Conservation (phyloP, 2,113 vertebrate species). For the Corythoichthys haematopterus region DNA sequence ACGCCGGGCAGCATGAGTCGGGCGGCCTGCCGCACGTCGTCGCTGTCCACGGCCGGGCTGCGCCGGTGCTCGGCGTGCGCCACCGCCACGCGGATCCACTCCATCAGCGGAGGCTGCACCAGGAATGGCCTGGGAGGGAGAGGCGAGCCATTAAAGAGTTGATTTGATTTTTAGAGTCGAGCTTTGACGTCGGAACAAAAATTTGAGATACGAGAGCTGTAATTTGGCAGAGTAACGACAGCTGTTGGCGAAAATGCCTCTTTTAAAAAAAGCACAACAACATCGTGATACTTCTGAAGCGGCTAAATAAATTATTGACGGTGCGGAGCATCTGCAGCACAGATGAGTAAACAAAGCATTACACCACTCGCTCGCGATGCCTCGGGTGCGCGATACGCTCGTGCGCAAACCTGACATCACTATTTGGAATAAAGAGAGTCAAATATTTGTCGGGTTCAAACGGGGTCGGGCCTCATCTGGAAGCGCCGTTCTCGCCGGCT, state of each 20-base stretch:
- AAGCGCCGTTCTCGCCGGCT: not conserved
- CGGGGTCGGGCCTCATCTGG: not conserved
- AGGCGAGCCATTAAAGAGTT: too few relatives aligned
- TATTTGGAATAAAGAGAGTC: too few relatives aligned
- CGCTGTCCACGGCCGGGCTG: constrained; percentile 96
- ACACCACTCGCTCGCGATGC: too few relatives aligned
- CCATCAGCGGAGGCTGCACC: constrained; percentile 94
- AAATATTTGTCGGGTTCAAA: not conserved
- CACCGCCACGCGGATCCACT: constrained; percentile 95
- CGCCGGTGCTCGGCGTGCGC: constrained; percentile 92
- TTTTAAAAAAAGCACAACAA: not conserved
- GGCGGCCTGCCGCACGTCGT: constrained; percentile 94
- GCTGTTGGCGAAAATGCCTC: not conserved
- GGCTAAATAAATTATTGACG: not conserved
- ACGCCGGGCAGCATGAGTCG: constrained; percentile 91
- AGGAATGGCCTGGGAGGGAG: constrained; percentile 83
- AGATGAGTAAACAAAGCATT: too few relatives aligned
- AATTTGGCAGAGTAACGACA: too few relatives aligned
- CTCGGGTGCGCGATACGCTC: too few relatives aligned
- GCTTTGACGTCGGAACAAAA: too few relatives aligned
- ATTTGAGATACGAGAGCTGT: too few relatives aligned
- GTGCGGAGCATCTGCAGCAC: not conserved
- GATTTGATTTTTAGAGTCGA: too few relatives aligned
- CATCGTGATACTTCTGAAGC: not conserved
- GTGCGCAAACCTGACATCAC: too few relatives aligned